phyloP scores from a whole-genome alignment of 2,113 vertebrate genomes.

The Oreochromis niloticus region DNA sequence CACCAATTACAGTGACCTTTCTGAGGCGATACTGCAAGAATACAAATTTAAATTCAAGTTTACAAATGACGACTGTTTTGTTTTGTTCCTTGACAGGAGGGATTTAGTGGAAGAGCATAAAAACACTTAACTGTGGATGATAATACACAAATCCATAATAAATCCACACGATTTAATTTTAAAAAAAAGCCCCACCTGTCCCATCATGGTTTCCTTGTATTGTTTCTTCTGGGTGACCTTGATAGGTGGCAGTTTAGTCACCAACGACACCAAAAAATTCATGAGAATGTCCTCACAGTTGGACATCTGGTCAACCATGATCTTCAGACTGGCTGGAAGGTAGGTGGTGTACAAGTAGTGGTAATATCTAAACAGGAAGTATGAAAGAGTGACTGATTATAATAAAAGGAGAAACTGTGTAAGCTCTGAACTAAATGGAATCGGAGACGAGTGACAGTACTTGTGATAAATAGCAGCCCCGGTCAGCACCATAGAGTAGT shows the following conservation, averaged over 20 bases:
- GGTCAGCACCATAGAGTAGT: constrained; percentile 99
- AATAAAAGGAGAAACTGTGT: neutral
- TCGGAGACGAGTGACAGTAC: constrained; percentile 54
- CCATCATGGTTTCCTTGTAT: constrained; percentile 99
- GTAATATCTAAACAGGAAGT: constrained; percentile 83
- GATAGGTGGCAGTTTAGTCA: constrained; percentile 96
- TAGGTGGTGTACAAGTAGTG: constrained; percentile 97
- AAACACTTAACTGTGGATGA: neutral
- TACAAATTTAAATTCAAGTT: neutral
- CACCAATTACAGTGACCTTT: constrained; percentile 23
- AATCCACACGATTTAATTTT: accelerated
- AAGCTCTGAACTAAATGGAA: neutral
- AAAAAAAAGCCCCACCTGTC: constrained; percentile 77
- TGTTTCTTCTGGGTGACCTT: constrained; percentile 99
- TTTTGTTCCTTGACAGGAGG: neutral
- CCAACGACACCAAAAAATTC: constrained; percentile 97
- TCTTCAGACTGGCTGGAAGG: constrained; percentile 91
- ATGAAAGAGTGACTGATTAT: neutral
- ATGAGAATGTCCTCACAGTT: constrained; percentile 99
- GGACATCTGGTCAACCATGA: constrained; percentile 96
- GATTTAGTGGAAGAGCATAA: neutral
- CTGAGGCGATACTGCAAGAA: neutral
- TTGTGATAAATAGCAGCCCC: constrained; percentile 99
- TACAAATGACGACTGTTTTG: neutral
- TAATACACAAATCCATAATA: neutral